phyloP scores from a whole-genome alignment of 1,140 invertebrate species.

The Atta texana region DNA sequence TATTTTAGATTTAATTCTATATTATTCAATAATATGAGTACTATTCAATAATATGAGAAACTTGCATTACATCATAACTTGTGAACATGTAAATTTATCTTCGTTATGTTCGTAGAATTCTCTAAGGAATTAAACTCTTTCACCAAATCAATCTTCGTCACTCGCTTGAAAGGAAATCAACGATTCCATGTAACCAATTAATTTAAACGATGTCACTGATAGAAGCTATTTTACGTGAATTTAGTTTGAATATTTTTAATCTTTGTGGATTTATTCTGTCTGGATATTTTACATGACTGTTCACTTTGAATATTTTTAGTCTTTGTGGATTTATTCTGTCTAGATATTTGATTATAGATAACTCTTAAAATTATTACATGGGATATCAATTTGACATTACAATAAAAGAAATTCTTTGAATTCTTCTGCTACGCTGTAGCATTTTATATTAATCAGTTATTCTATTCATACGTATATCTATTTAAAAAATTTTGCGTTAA shows the following conservation, averaged over 20 bases:
- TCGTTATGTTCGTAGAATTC: constrained; percentile 26
- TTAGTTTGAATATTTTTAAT: neutral
- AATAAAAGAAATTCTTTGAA: neutral
- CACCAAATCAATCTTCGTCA: constrained; percentile 67
- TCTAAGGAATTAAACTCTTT: constrained; percentile 27
- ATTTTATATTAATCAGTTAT: neutral
- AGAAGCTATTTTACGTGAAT: neutral
- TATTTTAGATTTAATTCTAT: neutral
- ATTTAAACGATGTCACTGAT: constrained; percentile 28
- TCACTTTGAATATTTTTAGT: neutral
- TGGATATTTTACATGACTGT: neutral
- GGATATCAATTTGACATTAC: neutral
- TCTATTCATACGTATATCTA: neutral
- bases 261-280: neutral
- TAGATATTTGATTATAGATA: neutral
- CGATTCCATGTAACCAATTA: constrained; percentile 55
- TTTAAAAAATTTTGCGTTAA: neutral
- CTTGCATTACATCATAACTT: constrained; percentile 16
- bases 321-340: neutral
- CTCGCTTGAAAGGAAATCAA: constrained; percentile 21
- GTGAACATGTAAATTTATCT: constrained; percentile 61
- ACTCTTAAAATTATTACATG: neutral
- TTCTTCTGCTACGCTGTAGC: neutral
- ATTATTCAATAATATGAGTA: neutral
- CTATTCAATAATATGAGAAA: neutral